Percentiles rank a stretch among this genome's conserved stretches.
Conservation (phyloP, 2,113 vertebrate genomes). For the Patagioenas fasciata region DNA sequence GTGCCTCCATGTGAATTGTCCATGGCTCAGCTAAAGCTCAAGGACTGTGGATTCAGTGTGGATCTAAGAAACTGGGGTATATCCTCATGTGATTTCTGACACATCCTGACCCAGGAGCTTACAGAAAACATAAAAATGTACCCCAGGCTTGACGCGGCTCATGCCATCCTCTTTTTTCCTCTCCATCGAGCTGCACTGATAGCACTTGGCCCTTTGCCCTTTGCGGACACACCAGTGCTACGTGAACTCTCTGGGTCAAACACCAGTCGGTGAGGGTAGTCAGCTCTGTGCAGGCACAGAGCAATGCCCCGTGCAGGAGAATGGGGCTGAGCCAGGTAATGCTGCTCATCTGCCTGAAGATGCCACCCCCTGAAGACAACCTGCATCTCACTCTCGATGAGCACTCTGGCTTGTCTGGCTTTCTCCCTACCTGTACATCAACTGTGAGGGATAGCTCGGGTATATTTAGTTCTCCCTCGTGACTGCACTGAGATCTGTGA, state of each 20-base stretch:
- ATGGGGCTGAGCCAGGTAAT: not conserved
- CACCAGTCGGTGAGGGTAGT: rapidly evolving
- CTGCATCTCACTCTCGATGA: not conserved
- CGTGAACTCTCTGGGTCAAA: not conserved
- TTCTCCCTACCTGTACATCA: not conserved
- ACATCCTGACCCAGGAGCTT: not conserved
- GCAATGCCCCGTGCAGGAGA: not conserved
- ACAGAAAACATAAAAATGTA: not conserved
- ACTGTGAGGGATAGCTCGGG: not conserved
- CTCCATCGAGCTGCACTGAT: not conserved
- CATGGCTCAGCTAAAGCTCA: not conserved
- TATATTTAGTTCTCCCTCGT: not conserved
- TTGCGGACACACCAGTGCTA: rapidly evolving
- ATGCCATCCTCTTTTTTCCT: not conserved
- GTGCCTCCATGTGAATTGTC: not conserved
- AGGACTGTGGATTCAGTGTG: not conserved
- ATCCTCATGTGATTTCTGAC: not conserved
- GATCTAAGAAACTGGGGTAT: not conserved
- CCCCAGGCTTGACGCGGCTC: not conserved
- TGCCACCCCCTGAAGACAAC: not conserved
- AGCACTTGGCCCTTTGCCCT: not conserved
- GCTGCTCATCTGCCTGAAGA: not conserved
- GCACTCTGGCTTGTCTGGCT: not conserved
- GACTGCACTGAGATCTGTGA: not conserved
- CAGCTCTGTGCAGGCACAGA: rapidly evolving